Evolutionary conservation across 2,888 invertebrate genomes (phyloP).

Genomic region (Glaucopsyche alexis): DNA sequence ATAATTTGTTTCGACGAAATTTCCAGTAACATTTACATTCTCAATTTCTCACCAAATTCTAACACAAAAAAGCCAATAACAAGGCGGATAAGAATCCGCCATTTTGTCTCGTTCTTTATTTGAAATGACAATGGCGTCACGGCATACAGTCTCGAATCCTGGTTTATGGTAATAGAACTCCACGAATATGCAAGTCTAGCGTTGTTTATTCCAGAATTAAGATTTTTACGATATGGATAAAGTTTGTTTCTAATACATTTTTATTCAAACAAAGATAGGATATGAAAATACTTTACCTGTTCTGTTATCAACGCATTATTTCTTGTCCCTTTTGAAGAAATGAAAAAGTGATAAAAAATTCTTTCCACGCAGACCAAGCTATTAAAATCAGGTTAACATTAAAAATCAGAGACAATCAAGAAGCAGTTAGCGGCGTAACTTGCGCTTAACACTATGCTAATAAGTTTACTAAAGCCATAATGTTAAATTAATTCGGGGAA

Average conservation of each 20-base stretch:
- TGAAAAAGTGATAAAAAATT: not conserved
- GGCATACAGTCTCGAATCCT: constrained; percentile 36
- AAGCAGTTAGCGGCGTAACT: not conserved
- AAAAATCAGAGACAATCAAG: constrained; percentile 12
- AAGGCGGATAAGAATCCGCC: constrained; percentile 8
- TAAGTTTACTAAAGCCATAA: not conserved
- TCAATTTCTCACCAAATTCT: not conserved
- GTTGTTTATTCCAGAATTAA: constrained; percentile 22
- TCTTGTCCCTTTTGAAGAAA: not conserved
- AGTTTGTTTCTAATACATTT: not conserved
- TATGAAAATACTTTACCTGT: not conserved
- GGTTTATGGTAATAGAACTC: constrained; percentile 36
- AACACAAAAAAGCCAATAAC: constrained; percentile 19
- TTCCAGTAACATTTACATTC: constrained; percentile 21
- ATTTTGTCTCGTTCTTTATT: constrained; percentile 30
- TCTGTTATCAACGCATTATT: too few species aligned
- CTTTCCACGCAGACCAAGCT: not conserved
- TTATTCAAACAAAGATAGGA: not conserved
- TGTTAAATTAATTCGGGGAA: constrained; percentile 14
- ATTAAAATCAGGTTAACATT: constrained; percentile 13
- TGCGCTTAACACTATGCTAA: constrained; percentile 1
- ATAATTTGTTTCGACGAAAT: constrained; percentile 20
- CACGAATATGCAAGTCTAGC: constrained; percentile 24
- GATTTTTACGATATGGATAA: constrained; percentile 8
- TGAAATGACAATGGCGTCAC: constrained; percentile 34